Evolutionary conservation across 37 sponge, comb jelly and placozoan genomes (phyloP).

Genomic region (Bolinopsis microptera): DNA sequence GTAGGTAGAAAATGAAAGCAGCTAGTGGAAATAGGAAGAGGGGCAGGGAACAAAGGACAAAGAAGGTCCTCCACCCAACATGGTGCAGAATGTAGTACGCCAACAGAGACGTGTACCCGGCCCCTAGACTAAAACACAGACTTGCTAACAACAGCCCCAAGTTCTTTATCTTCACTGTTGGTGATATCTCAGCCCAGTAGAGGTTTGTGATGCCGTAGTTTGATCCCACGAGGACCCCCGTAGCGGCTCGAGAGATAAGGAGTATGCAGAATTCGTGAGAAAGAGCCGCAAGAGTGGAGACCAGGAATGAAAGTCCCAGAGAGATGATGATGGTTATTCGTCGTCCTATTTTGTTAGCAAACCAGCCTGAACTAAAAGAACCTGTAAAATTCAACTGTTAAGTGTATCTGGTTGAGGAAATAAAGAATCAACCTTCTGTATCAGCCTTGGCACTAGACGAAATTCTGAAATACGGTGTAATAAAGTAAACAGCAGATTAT

Average conservation of each 20-base stretch:
- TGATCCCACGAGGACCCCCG: conserved; percentile 15
- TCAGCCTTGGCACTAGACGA: no score
- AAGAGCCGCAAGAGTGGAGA: background rate
- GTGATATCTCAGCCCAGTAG: background rate
- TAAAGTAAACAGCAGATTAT: no score
- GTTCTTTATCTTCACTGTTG: background rate
- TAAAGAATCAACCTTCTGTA: background rate
- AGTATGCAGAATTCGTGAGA: background rate
- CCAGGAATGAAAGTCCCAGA: background rate
- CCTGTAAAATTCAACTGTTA: background rate
- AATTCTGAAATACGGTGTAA: no score
- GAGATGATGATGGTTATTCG: background rate
- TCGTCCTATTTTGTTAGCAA: background rate
- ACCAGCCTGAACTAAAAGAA: background rate
- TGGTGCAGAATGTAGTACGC: background rate
- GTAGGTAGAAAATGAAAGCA: background rate
- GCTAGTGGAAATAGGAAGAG: background rate
- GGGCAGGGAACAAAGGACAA: background rate
- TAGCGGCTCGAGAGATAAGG: background rate
- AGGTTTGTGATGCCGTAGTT: conserved; percentile 29
- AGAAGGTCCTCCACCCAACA: background rate
- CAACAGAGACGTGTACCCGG: background rate
- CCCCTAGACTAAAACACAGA: conserved; percentile 10
- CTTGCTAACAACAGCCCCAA: background rate
- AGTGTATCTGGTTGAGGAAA: background rate